A percentile compares a stretch with the other conserved stretches of the same genome.
These are phyloP conservation scores for Etheostoma cragini DNA, from an alignment of 2,113 vertebrate genomes.

Conservation along the genomic window DNA sequence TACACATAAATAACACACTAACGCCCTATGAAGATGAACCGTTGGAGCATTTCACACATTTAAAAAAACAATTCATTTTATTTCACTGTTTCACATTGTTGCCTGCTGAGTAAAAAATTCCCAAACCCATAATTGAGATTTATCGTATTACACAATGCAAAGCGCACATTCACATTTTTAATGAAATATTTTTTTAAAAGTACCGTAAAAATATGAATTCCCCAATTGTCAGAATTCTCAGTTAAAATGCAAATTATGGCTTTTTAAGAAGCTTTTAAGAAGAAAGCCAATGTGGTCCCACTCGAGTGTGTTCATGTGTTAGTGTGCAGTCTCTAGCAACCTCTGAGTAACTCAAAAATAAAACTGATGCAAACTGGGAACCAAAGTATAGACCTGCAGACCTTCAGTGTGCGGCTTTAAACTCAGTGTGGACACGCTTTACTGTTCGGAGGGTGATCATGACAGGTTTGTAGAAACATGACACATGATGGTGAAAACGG, in stretches of 20 bases:
- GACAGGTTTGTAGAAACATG: not conserved
- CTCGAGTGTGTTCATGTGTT: not conserved
- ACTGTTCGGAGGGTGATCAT: not conserved
- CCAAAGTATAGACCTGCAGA: not conserved
- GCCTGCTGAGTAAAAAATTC: not conserved
- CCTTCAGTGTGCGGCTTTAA: not conserved
- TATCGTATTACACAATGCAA: not conserved
- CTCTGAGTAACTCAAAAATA: not conserved
- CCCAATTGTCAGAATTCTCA: not conserved
- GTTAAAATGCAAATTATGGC: conserved; percentile 18
- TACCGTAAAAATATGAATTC: conserved; percentile 39
- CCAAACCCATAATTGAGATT: not conserved
- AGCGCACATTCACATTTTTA: conserved; percentile 10
- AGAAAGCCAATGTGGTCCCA: not conserved
- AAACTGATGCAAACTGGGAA: not conserved
- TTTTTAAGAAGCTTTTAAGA: conserved; percentile 1
- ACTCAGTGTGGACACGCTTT: not conserved
- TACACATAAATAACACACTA: not conserved
- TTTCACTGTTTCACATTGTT: not conserved
- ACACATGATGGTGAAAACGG: not conserved
- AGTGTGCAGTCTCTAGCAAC: not conserved
- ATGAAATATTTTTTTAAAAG: not conserved
- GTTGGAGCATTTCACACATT: not conserved
- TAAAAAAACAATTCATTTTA: not conserved
- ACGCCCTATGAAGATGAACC: not conserved